Conservation (phyloP, 2,888 invertebrate genomes). For the Lamproptera curius region DNA sequence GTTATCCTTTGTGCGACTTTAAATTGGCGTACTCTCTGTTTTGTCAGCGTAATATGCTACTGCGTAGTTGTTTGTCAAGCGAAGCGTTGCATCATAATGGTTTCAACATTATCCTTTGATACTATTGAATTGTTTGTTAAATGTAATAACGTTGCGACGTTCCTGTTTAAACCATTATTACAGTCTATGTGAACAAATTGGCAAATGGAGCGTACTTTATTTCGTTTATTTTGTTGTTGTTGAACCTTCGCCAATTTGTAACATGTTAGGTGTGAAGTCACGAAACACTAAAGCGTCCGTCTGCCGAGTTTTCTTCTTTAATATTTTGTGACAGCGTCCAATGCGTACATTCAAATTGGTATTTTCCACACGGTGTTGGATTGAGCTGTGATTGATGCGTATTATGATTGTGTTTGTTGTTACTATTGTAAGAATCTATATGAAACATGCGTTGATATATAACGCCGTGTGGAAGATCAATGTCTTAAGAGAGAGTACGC, state of each 20-base stretch:
- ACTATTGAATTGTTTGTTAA: conserved; percentile 10
- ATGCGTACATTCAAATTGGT: conserved; percentile 49
- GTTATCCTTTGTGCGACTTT: conserved; percentile 47
- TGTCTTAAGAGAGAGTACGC: conserved; percentile 57
- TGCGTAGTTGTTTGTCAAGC: conserved; percentile 47
- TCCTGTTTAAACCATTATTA: conserved; percentile 55
- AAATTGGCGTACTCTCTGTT: conserved; percentile 66
- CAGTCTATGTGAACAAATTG: conserved; percentile 38
- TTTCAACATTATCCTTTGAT: conserved; percentile 42
- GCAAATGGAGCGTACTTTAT: conserved; percentile 32
- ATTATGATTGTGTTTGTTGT: too few relatives aligned
- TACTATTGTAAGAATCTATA: too few relatives aligned
- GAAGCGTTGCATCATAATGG: conserved; percentile 46
- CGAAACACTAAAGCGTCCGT: conserved; percentile 43
- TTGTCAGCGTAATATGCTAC: conserved; percentile 57
- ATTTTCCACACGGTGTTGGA: conserved; percentile 51
- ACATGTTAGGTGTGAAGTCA: conserved; percentile 34
- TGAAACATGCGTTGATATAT: not conserved
- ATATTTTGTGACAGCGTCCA: conserved; percentile 54
- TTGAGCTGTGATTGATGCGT: too few relatives aligned
- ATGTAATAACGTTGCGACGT: conserved; percentile 6
- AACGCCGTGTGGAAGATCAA: conserved; percentile 53
- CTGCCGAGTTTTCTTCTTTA: conserved; percentile 21
- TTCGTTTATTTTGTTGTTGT: conserved; percentile 27
- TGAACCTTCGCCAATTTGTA: conserved; percentile 43